Conservation (phyloP, 2,797 vertebrate species). For the Glossophaga mutica region DNA sequence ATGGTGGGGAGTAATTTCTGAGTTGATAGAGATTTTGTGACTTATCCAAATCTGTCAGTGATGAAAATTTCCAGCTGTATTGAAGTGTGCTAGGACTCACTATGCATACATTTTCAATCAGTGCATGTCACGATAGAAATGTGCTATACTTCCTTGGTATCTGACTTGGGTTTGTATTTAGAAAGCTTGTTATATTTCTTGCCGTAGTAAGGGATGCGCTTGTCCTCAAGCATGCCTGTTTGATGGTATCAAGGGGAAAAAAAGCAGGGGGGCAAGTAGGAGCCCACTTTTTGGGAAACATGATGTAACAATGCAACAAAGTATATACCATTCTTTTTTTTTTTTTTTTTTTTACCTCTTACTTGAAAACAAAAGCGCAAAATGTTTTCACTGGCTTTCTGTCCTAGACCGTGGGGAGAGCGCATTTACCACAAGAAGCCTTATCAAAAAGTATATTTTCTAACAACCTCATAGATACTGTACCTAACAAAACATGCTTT, state of each 20-base stretch:
- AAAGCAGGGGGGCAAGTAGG: background rate
- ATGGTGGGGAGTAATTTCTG: background rate
- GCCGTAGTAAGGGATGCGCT: background rate
- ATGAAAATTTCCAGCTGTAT: background rate
- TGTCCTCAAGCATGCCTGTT: background rate
- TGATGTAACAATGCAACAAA: conserved; percentile 59
- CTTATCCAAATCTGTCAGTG: background rate
- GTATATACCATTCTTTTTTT: conserved; percentile 74
- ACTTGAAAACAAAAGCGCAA: conserved; percentile 81
- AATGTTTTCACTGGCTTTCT: conserved; percentile 78
- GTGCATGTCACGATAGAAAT: background rate
- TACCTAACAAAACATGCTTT: conserved; percentile 77
- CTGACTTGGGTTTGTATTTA: background rate
- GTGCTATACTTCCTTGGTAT: background rate
- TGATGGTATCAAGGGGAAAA: conserved; percentile 69
- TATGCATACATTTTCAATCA: background rate
- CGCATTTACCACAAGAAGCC: conserved; percentile 76
- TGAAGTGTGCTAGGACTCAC: background rate
- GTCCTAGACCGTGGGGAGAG: conserved; percentile 66
- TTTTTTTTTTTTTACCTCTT: conserved; percentile 77
- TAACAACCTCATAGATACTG: conserved; percentile 80
- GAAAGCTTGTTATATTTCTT: background rate
- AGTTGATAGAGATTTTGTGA: background rate
- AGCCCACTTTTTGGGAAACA: background rate
- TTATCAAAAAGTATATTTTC: conserved; percentile 82